Evolutionary conservation across 2,888 invertebrate species (phyloP).

Genomic region (Cephalotes varians): DNA sequence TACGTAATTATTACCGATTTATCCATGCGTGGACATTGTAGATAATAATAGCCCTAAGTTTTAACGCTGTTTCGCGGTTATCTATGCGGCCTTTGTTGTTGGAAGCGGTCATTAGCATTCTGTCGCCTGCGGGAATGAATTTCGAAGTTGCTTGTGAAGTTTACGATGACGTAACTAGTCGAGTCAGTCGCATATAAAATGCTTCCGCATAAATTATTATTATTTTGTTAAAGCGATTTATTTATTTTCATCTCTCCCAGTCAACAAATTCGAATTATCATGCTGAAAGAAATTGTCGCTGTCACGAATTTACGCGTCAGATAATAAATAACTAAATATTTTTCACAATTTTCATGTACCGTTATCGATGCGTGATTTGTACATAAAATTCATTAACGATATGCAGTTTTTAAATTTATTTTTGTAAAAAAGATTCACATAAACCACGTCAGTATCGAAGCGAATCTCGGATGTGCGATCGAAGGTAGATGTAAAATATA

Average conservation of each 20-base stretch:
- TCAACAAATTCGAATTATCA: constrained; percentile 56
- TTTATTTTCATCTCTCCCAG: neutral
- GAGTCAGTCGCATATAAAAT: neutral
- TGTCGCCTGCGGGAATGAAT: constrained; percentile 14
- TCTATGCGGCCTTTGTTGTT: constrained; percentile 44
- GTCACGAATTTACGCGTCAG: constrained; percentile 60
- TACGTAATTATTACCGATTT: constrained; percentile 76
- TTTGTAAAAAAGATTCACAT: neutral
- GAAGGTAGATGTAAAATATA: constrained; percentile 25
- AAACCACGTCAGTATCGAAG: neutral
- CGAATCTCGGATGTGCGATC: neutral
- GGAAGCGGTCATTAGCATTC: constrained; percentile 21
- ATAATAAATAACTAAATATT: constrained; percentile 67
- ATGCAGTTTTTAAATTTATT: neutral
- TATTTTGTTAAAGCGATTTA: neutral
- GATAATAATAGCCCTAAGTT: constrained; percentile 56
- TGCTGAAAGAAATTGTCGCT: constrained; percentile 65
- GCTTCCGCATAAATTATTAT: neutral
- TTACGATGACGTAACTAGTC: neutral
- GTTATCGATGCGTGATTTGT: neutral
- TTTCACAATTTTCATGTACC: constrained; percentile 58
- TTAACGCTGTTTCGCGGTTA: neutral
- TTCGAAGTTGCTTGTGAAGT: neutral
- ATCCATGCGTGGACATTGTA: constrained; percentile 43
- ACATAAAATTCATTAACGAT: constrained; percentile 9